Base-by-base conservation (phyloP, 2,797 vertebrate species). In the Antennarius maculatus region DNA sequence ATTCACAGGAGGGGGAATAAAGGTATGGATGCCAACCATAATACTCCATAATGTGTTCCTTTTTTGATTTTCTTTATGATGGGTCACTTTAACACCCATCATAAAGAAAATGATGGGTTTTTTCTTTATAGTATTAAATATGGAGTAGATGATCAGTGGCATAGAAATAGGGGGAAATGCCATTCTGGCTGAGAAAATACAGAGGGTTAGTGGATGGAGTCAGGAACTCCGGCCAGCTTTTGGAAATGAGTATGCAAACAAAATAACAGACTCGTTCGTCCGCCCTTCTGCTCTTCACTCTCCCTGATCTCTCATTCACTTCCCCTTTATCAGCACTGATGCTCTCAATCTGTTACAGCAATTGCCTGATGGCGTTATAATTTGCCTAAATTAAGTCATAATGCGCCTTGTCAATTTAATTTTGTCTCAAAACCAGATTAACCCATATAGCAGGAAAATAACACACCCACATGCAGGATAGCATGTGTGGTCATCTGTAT, bases 371-470 rank as follows among this genome's bases (percentile, higher is more conserved):
- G 54, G 71, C 71, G 76, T 83, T 86, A 85, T 88, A 84, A 92
- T 92, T 91, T 87, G 77, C 65, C 83, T 84, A 90, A 92, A 91
- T 80, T 87, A 82, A 87, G 76, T 68, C 71, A 76, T 86, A 90
- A 89, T 85, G 82, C 69, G 65, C 73, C 73, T 81, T 69, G 67
- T 87, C 85, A 91, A 92, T 91, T 77, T 75, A 85, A 91, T 92
- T 89, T 91, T 41, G 78, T 83, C 77, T 78, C 79, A 78, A 89
- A 90, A 91, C 75, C 82, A 87, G 88, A 91, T 91, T 88, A 89
- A 83, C 71, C 86, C 74, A 34, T 74, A 81, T 86, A 71, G 88
- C 69, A 77, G 73, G 62, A 76, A 53, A 76, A 43, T 15, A 14
- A 8, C 11, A 13, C 42, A 14, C 37, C 7, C 73, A 63, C 71